These are phyloP conservation scores for Chrysopilus asiliformis DNA, from an alignment of 2,888 invertebrate species.

Conservation along the genomic window DNA sequence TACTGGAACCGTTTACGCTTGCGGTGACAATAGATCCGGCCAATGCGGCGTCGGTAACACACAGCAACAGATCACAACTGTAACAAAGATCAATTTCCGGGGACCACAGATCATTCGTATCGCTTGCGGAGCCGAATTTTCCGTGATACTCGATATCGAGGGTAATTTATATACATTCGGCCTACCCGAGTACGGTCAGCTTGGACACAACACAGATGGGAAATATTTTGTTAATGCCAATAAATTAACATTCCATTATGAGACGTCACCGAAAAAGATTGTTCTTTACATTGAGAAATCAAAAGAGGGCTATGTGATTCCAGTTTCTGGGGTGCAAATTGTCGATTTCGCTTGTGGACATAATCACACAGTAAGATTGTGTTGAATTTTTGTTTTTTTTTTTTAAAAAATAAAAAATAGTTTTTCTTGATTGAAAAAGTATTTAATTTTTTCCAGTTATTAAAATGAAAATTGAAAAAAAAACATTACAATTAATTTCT, in stretches of 20 bases:
- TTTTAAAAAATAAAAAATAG: too few relatives aligned
- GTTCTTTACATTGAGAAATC: constrained; percentile 76
- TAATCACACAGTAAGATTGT: constrained; percentile 75
- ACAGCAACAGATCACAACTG: constrained; percentile 39
- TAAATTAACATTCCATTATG: constrained; percentile 75
- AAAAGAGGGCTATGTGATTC: constrained; percentile 71
- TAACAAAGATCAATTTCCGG: constrained; percentile 54
- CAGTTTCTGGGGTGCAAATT: constrained; percentile 74
- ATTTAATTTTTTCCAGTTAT: too few relatives aligned
- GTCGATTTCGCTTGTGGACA: constrained; percentile 83
- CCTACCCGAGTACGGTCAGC: constrained; percentile 81
- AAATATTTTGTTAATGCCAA: constrained; percentile 86
- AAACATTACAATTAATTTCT: too few relatives aligned
- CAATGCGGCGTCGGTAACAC: constrained; percentile 78
- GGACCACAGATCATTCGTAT: constrained; percentile 82
- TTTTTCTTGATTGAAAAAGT: neutral
- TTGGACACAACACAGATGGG: constrained; percentile 90
- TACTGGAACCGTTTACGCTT: constrained; percentile 74
- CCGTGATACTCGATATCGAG: constrained; percentile 77
- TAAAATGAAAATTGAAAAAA: too few relatives aligned
- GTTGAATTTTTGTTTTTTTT: too few relatives aligned
- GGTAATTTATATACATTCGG: constrained; percentile 86
- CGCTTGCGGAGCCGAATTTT: constrained; percentile 86
- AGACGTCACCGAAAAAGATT: constrained; percentile 71
- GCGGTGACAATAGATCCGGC: constrained; percentile 84